Evolutionary conservation across 2,113 vertebrate species (phyloP), one percentile per base, ranked within the genome.

Genomic region (Brienomyrus brachyistius): DNA sequence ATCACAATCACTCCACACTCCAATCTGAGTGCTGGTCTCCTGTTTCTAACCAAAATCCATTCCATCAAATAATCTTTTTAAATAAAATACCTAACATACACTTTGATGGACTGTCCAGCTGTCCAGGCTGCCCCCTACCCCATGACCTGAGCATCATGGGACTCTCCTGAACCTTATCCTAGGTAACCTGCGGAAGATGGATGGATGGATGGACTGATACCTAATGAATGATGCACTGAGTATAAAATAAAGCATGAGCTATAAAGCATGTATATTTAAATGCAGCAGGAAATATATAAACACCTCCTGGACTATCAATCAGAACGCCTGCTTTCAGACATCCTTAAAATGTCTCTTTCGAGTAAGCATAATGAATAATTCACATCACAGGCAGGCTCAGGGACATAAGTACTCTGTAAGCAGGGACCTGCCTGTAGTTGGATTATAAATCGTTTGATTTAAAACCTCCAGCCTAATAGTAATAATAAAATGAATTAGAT

Each of bases 401-500:
- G 43, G 40, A n/a, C 82, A 47, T 84, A 47, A 84, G 45, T 84
- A 84, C 43, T 47, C n/a, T 0, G 82, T 84, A 48, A 80, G 74
- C 74, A 23, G 45, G 21, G 45, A 70, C 40, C 82, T 84, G 82
- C 23, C 82, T 84, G 19, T 47, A 48, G 23, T 84, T 48, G 40
- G 40, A 48, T 84, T 84, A 47, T 84, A 84, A 47, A 84, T 84
- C 40, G 19, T 84, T 84, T 84, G 40, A 84, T 84, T 84, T 84
- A 45, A 47, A 47, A 84, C 82, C 35, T 84, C 45, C 82, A 84
- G 43, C 15, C 45, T 84, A 84, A 84, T 84, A 80, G 47, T 84
- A 80, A 80, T 84, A 45, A 48, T 47, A 84, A 84, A 84, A 23
- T 47, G 45, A 84, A 48, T 84, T 47, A 84, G 45, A 84, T 48